These are phyloP conservation scores for Podotricha telesiphe DNA, from an alignment of 2,888 invertebrate genomes.

Conservation along the genomic window DNA sequence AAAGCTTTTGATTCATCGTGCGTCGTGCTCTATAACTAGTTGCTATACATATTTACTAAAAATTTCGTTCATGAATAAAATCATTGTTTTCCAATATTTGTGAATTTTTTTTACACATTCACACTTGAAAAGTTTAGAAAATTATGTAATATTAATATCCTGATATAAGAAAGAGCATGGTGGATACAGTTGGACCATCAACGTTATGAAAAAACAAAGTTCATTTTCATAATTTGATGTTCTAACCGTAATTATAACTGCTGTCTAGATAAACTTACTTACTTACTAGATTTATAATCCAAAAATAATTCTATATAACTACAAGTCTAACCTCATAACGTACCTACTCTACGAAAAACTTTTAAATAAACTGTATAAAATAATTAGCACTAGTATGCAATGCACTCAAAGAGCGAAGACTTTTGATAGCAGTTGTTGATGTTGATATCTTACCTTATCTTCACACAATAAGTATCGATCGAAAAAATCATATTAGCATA, in stretches of 20 bases:
- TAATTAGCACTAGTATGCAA: conserved; percentile 10
- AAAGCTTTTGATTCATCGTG: conserved; percentile 36
- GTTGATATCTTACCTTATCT: conserved; percentile 23
- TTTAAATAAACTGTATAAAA: not conserved
- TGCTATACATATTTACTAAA: conserved; percentile 27
- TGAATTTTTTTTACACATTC: not conserved
- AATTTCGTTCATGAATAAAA: conserved; percentile 3
- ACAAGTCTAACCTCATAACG: conserved; percentile 9
- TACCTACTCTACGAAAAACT: conserved; percentile 15
- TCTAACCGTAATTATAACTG: conserved; percentile 10
- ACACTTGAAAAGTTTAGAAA: not conserved
- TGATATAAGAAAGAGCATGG: not conserved
- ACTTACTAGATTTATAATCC: conserved; percentile 11
- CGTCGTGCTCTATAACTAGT: conserved; percentile 42
- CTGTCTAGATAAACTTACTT: conserved; percentile 10
- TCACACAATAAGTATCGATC: not conserved
- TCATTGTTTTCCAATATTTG: not conserved
- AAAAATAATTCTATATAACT: not conserved
- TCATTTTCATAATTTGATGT: not conserved
- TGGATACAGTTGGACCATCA: conserved; percentile 13
- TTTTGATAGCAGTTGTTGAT: not conserved
- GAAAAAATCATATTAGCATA: not conserved
- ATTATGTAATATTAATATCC: not conserved
- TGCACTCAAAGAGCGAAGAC: not conserved
- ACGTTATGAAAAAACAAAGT: not conserved